These are phyloP conservation scores for Kobus ellipsiprymnus DNA, from an alignment of 2,113 vertebrate species.

Conservation along the genomic window DNA sequence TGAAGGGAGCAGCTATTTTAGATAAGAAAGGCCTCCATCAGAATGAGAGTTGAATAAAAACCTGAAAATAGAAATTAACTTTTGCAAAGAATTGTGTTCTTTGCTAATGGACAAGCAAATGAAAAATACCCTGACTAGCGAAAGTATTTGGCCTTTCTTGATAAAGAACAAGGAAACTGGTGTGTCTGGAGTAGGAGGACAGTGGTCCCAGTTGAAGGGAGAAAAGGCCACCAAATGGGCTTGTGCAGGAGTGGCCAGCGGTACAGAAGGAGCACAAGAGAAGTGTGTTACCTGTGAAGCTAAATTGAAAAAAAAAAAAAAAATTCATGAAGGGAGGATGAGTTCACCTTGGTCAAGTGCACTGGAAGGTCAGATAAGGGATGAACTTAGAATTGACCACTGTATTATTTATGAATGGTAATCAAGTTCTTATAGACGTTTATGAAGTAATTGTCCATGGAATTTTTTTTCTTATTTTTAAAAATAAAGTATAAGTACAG, in stretches of 20 bases:
- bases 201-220: background rate
- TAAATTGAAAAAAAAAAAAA: background rate
- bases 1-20: background rate
- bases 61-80: background rate
- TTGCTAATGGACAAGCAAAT: background rate
- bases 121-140: background rate
- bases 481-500: background rate
- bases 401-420: background rate
- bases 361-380: background rate
- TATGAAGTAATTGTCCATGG: background rate
- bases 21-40: background rate
- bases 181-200: background rate
- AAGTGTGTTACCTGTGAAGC: background rate
- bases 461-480: background rate
- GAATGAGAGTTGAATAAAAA: background rate
- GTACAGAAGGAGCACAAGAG: background rate
- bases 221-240: background rate
- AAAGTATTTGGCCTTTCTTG: background rate
- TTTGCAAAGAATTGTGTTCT: background rate
- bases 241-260: background rate
- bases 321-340: background rate
- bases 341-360: background rate
- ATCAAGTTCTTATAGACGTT: background rate
- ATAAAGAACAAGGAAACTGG: background rate
- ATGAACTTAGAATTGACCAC: background rate